phyloP scores from a whole-genome alignment of 2,797 vertebrate species.

The Clangula hyemalis region DNA sequence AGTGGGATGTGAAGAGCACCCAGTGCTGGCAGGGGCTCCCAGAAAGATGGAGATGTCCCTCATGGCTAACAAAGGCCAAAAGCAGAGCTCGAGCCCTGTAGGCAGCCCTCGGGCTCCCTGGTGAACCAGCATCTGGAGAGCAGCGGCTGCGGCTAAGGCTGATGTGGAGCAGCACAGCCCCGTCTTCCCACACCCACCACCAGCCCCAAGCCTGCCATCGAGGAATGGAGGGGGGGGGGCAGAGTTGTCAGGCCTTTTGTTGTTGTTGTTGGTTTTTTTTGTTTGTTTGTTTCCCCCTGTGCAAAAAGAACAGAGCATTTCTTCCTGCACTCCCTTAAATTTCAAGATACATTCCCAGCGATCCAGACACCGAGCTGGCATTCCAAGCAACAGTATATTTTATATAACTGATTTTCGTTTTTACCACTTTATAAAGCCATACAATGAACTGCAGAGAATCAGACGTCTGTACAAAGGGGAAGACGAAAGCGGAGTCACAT shows the following conservation, averaged over 20 bases:
- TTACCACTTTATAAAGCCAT: slow-evolving; percentile 93
- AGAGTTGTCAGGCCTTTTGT: not conserved
- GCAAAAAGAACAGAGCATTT: slow-evolving; percentile 53
- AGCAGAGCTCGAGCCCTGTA: not conserved
- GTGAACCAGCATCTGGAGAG: slow-evolving; percentile 46
- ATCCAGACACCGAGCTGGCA: slow-evolving; percentile 60
- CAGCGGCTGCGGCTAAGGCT: slow-evolving; percentile 35
- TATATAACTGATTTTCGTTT: slow-evolving; percentile 80
- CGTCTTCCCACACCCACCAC: not conserved
- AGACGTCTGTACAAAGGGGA: slow-evolving; percentile 85
- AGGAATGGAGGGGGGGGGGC: not conserved
- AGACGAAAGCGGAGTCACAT: slow-evolving; percentile 69
- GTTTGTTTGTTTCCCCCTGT: not conserved
- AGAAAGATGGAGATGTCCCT: not conserved
- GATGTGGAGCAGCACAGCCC: slow-evolving; percentile 31
- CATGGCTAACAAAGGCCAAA: slow-evolving; percentile 15
- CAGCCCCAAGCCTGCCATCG: not conserved
- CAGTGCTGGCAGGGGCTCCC: not conserved
- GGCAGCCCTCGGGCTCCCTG: slow-evolving; percentile 18
- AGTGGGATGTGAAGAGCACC: not conserved
- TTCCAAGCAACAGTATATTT: slow-evolving; percentile 83
- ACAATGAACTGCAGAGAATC: slow-evolving; percentile 89
- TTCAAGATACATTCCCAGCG: slow-evolving; percentile 41
- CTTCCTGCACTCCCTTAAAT: slow-evolving; percentile 40
- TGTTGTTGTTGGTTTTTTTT: too few species aligned